A percentile compares a stretch with the other conserved stretches of the same genome.
These are phyloP conservation scores for Drosophila azteca DNA, from an alignment of 1,140 invertebrate genomes.

Conservation along the genomic window DNA sequence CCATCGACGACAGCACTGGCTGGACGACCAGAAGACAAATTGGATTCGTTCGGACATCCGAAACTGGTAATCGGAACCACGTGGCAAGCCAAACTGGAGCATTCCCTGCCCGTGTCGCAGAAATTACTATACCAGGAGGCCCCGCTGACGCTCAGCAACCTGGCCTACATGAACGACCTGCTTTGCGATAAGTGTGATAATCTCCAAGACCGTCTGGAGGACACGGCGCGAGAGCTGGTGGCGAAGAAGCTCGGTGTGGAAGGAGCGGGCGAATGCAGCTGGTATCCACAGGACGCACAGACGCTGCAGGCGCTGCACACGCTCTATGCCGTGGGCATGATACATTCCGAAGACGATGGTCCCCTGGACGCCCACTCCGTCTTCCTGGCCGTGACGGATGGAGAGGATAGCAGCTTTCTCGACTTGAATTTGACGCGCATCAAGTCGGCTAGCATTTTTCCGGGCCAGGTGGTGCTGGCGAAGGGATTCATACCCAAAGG, in stretches of 20 bases:
- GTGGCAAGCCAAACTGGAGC: slow-evolving; percentile 58
- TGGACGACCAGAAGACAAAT: slow-evolving; percentile 58
- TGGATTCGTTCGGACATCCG: slow-evolving; percentile 68
- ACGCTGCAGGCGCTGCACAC: slow-evolving; percentile 55
- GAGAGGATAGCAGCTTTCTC: slow-evolving; percentile 83
- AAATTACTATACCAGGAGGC: slow-evolving; percentile 51
- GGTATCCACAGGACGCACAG: slow-evolving; percentile 66
- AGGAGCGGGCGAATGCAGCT: slow-evolving; percentile 56
- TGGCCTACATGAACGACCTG: slow-evolving; percentile 67
- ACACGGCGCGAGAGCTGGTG: slow-evolving; percentile 52
- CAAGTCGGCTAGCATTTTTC: slow-evolving; percentile 90
- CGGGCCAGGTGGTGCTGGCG: slow-evolving; percentile 92
- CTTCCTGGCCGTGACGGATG: slow-evolving; percentile 88
- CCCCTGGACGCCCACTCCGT: slow-evolving; percentile 88
- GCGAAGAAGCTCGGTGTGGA: slow-evolving; percentile 59
- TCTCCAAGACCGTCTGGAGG: slow-evolving; percentile 51
- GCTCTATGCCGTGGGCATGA: slow-evolving; percentile 86
- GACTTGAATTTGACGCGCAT: slow-evolving; percentile 87
- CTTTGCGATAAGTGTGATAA: slow-evolving; percentile 58
- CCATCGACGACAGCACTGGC: not conserved
- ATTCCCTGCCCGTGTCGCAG: slow-evolving; percentile 49
- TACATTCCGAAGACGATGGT: slow-evolving; percentile 90
- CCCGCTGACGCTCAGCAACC: slow-evolving; percentile 44
- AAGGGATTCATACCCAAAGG: slow-evolving; percentile 89
- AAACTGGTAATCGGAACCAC: slow-evolving; percentile 44